phyloP scores from a whole-genome alignment of 2,797 vertebrate genomes.

The Pangasius larnaudii region DNA sequence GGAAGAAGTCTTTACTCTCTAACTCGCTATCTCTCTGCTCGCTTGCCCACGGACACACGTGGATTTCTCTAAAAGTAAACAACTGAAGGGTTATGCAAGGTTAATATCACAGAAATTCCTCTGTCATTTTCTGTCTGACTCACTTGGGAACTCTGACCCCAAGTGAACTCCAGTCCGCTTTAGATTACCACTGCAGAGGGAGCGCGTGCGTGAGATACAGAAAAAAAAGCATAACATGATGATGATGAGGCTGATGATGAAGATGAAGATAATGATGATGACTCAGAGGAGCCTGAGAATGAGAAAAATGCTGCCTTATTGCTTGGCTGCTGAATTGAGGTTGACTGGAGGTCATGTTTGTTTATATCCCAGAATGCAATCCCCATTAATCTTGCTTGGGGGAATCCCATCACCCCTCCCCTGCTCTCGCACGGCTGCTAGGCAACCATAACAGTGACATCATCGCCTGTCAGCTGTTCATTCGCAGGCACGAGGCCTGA shows the following conservation, averaged over 20 bases:
- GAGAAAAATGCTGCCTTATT: constrained; percentile 51
- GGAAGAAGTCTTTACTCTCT: constrained; percentile 18
- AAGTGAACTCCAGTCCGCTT: constrained; percentile 61
- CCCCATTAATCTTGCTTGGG: constrained; percentile 73
- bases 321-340: constrained; percentile 67
- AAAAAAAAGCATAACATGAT: background rate
- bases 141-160: constrained; percentile 5
- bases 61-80: constrained; percentile 43
- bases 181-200: constrained; percentile 41
- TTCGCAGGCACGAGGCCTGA: constrained; percentile 21
- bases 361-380: constrained; percentile 67
- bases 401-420: constrained; percentile 75
- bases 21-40: constrained; percentile 23
- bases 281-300: background rate
- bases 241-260: constrained; percentile 26
- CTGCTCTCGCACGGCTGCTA: constrained; percentile 5
- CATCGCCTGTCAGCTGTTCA: constrained; percentile 81
- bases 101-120: constrained; percentile 29
- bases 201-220: background rate
- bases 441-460: constrained; percentile 69
- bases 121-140: constrained; percentile 36
- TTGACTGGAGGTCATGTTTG: constrained; percentile 75
- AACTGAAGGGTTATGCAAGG: constrained; percentile 18
- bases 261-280: constrained; percentile 20
- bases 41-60: constrained; percentile 32